phyloP scores from a whole-genome alignment of 2,113 vertebrate species.

The Labeo catla region DNA sequence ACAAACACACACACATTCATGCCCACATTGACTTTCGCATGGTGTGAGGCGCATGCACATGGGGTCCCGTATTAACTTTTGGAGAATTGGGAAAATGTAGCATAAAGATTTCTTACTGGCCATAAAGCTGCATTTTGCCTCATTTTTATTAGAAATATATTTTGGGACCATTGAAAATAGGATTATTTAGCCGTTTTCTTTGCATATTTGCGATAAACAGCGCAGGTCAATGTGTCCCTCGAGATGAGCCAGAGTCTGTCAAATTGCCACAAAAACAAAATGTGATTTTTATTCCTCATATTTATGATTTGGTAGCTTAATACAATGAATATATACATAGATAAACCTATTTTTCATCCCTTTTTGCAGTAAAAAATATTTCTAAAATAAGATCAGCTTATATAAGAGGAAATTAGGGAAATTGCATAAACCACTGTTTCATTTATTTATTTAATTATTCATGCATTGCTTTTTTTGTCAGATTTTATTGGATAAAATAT shows the following conservation, averaged over 20 bases:
- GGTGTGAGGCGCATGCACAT: not conserved
- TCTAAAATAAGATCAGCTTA: not conserved
- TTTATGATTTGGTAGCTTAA: not conserved
- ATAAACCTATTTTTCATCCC: not conserved
- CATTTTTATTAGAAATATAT: not conserved
- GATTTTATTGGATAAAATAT: too few species aligned
- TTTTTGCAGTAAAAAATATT: not conserved
- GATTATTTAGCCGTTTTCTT: not conserved
- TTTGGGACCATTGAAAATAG: conserved; percentile 18
- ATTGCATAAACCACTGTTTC: too few species aligned
- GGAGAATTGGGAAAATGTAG: not conserved
- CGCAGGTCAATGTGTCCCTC: conserved; percentile 16
- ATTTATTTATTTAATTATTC: too few species aligned
- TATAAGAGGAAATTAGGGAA: not conserved
- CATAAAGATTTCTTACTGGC: not conserved
- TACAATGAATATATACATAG: not conserved
- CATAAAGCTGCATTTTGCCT: not conserved
- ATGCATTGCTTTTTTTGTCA: too few species aligned
- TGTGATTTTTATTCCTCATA: not conserved
- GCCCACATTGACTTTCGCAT: conserved; percentile 18
- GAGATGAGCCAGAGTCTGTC: not conserved
- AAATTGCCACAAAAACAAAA: conserved; percentile 4
- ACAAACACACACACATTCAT: conserved; percentile 62
- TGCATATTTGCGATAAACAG: not conserved
- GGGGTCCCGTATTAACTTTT: not conserved